A percentile compares a stretch with the other conserved stretches of the same genome.
These are phyloP conservation scores for Catostomus latipinnis DNA, from an alignment of 2,797 vertebrate genomes.

Conservation along the genomic window DNA sequence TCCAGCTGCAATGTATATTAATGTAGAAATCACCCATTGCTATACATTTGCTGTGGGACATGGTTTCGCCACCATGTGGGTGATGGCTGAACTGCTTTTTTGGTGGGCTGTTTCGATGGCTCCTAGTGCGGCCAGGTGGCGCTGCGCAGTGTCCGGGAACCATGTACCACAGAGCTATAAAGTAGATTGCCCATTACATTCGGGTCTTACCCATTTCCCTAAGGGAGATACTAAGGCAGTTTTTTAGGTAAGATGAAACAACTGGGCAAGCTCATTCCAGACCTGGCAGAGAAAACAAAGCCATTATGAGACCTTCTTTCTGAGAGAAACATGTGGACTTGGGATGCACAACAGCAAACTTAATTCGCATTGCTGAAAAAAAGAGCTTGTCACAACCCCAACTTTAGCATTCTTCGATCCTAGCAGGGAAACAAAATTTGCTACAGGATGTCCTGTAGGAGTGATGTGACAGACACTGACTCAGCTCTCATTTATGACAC, in stretches of 20 bases:
- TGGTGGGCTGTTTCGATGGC: no score
- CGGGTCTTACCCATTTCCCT: no score
- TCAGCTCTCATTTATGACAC: not conserved
- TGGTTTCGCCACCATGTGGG: no score
- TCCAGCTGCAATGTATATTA: no score
- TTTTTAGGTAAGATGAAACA: not conserved
- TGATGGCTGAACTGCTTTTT: no score
- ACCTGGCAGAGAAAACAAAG: not conserved
- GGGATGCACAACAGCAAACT: not conserved
- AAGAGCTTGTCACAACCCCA: not conserved
- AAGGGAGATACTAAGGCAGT: not conserved
- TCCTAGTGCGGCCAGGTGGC: no score
- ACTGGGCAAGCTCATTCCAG: not conserved
- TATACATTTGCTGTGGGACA: no score
- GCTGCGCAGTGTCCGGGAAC: no score
- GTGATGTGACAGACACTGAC: not conserved
- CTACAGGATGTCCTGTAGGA: not conserved
- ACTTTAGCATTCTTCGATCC: not conserved
- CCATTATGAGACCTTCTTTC: not conserved
- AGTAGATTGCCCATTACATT: no score
- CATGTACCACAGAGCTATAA: no score
- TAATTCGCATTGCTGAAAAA: not conserved
- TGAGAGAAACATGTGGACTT: not conserved
- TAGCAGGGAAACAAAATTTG: not conserved
- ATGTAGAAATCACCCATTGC: no score